phyloP scores from a whole-genome alignment of 2,797 vertebrate genomes.

The Tympanoctomys barrerae region DNA sequence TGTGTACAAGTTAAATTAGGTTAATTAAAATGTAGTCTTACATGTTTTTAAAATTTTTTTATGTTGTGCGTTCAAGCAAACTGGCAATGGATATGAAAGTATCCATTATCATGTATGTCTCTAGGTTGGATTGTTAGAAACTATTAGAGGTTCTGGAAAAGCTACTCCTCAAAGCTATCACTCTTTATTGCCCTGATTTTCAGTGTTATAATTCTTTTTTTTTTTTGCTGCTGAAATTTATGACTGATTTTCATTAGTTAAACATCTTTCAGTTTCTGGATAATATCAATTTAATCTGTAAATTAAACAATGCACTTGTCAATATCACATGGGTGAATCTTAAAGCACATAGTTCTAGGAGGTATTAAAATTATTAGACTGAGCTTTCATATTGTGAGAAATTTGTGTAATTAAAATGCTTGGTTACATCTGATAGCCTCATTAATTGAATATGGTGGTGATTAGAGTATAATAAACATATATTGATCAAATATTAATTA shows the following conservation, averaged over 20 bases:
- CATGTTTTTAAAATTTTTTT: slow-evolving; percentile 20
- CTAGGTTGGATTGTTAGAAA: background rate
- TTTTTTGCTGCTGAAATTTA: slow-evolving; percentile 1
- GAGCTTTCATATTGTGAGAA: slow-evolving; percentile 46
- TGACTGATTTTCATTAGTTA: slow-evolving; percentile 16
- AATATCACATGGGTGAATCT: slow-evolving; percentile 17
- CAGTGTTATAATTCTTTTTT: background rate
- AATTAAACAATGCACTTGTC: slow-evolving; percentile 51
- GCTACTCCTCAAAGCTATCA: background rate
- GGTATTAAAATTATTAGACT: slow-evolving; percentile 19
- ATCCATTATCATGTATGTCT: background rate
- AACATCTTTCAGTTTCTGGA: slow-evolving; percentile 6
- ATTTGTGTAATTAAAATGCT: slow-evolving; percentile 65
- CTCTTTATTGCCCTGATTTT: background rate
- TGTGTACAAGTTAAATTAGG: slow-evolving; percentile 11
- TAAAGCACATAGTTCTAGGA: slow-evolving; percentile 2
- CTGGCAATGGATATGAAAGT: background rate
- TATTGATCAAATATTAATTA: slow-evolving; percentile 49
- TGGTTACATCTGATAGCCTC: slow-evolving; percentile 28
- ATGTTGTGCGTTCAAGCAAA: slow-evolving; percentile 24
- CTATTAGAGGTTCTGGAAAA: background rate
- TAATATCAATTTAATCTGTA: slow-evolving; percentile 39
- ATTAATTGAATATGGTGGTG: slow-evolving; percentile 22
- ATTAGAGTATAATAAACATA: slow-evolving; percentile 44
- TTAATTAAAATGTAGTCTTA: background rate